A percentile compares a stretch with the other conserved stretches of the same genome.
Evolutionary conservation across 2,888 invertebrate species (phyloP).

Genomic region (Tanytarsus gracilentus): DNA sequence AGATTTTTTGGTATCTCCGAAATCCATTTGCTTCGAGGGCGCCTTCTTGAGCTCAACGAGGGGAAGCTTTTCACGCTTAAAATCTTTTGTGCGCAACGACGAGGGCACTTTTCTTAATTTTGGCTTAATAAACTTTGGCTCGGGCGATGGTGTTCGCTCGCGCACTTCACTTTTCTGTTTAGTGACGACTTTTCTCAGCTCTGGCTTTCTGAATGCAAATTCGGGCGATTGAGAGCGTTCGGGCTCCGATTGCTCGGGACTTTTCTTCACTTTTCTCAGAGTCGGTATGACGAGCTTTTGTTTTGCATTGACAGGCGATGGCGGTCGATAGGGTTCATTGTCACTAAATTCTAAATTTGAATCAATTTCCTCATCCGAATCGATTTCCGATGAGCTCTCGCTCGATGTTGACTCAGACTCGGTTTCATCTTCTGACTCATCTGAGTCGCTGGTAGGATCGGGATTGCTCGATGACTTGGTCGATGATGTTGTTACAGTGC

Average conservation of each 20-base stretch:
- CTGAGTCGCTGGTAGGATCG: slow-evolving; percentile 14
- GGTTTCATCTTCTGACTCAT: not conserved
- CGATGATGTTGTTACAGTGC: not conserved
- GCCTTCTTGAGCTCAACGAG: slow-evolving; percentile 39
- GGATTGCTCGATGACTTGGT: slow-evolving; percentile 19
- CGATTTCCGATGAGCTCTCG: not conserved
- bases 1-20: not conserved
- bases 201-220: slow-evolving; percentile 34
- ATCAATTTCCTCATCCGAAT: slow-evolving; percentile 27
- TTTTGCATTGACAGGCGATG: slow-evolving; percentile 34
- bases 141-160: slow-evolving; percentile 21
- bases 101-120: slow-evolving; percentile 31
- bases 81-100: slow-evolving; percentile 40
- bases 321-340: slow-evolving; percentile 45
- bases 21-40: slow-evolving; percentile 31
- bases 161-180: slow-evolving; percentile 32
- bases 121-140: slow-evolving; percentile 25
- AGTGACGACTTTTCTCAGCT: slow-evolving; percentile 37
- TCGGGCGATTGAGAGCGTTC: slow-evolving; percentile 2
- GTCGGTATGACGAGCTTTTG: slow-evolving; percentile 8
- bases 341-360: slow-evolving; percentile 23
- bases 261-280: slow-evolving; percentile 2
- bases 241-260: not conserved
- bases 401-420: not conserved
- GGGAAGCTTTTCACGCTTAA: slow-evolving; percentile 34